These are phyloP conservation scores for Amphipyra berbera DNA, from an alignment of 2,888 invertebrate species.

Conservation along the genomic window DNA sequence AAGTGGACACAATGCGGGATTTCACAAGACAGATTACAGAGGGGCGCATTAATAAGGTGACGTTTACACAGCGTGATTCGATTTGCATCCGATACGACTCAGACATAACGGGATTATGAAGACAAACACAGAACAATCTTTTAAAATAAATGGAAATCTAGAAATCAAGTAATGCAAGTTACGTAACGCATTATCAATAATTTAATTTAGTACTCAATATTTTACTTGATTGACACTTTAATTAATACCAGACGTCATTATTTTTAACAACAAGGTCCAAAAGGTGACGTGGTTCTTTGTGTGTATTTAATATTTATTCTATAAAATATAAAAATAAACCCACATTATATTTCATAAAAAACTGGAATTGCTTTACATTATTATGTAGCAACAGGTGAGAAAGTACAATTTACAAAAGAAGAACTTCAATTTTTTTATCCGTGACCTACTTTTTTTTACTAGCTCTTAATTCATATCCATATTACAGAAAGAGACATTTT, in stretches of 20 bases:
- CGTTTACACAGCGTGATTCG: conserved; percentile 70
- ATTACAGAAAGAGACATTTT: conserved; percentile 7
- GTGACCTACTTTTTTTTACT: conserved; percentile 26
- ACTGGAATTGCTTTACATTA: conserved; percentile 8
- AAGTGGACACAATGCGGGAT: conserved; percentile 85
- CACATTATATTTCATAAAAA: background rate
- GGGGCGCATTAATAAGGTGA: conserved; percentile 81
- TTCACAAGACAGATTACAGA: conserved; percentile 88
- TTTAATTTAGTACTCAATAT: no score
- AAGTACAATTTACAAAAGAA: conserved; percentile 4
- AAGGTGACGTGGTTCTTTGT: background rate
- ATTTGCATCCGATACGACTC: conserved; percentile 52
- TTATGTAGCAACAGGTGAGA: conserved; percentile 20
- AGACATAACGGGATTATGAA: background rate
- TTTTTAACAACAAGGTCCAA: background rate
- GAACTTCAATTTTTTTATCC: background rate
- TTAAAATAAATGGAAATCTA: no score
- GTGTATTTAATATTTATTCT: background rate
- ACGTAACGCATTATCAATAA: no score
- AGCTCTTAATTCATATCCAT: conserved; percentile 6
- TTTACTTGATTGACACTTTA: background rate
- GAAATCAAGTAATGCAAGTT: no score
- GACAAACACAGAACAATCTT: background rate
- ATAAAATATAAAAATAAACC: background rate
- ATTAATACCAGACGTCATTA: background rate